Conservation (phyloP, 2,113 vertebrate genomes). For the Chrysochloris asiatica region DNA sequence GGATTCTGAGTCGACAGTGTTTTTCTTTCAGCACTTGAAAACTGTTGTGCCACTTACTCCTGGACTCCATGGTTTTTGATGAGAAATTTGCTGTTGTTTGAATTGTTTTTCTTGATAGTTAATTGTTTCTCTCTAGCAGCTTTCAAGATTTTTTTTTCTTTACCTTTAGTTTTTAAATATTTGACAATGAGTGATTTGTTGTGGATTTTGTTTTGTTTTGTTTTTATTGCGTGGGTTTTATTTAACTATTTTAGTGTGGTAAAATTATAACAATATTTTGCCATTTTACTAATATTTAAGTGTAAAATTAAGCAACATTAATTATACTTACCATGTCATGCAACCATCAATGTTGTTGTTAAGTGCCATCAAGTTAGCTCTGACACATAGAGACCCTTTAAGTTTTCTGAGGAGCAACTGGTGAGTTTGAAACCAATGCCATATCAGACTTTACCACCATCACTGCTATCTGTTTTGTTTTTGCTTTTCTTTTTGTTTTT, state of each 20-base stretch:
- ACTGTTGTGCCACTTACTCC: not conserved
- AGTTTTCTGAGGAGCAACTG: too few relatives aligned
- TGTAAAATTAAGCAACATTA: too few relatives aligned
- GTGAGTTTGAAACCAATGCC: too few relatives aligned
- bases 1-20: not conserved
- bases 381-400: too few relatives aligned
- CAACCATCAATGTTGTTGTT: too few relatives aligned
- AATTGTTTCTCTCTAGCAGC: not conserved
- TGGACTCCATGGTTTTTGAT: constrained; percentile 12
- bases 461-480: too few relatives aligned
- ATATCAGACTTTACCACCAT: too few relatives aligned
- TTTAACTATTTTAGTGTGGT: not conserved
- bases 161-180: constrained; percentile 2
- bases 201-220: not conserved
- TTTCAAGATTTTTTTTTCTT: constrained; percentile 34
- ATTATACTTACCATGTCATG: too few relatives aligned
- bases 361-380: too few relatives aligned
- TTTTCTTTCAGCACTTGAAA: constrained; percentile 44
- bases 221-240: not conserved
- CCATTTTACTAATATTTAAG: too few relatives aligned
- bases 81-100: constrained; percentile 6
- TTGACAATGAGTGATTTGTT: constrained; percentile 25
- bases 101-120: constrained; percentile 14
- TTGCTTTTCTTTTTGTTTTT: too few relatives aligned
- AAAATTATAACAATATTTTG: too few relatives aligned